Base-by-base conservation (phyloP, 1,140 invertebrate genomes). In the Homarus americanus region DNA sequence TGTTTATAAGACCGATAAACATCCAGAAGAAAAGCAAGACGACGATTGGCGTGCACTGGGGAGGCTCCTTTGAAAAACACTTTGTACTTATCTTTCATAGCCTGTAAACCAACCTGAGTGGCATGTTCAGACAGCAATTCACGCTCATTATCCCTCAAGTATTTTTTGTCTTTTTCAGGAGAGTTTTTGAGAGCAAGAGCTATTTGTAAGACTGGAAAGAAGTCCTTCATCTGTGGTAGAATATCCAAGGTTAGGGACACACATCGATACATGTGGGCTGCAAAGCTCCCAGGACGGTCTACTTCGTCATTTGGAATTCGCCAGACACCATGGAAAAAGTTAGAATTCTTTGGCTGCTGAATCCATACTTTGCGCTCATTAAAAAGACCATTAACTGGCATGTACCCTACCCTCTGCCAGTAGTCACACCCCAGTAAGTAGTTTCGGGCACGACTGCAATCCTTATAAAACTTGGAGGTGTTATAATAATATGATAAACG, bases 241-340 rank as follows among this genome's bases (percentile, higher is more conserved):
- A 99, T 96, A 93, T 98, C 96, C 94, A 98, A 95, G 0, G 98
- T 95, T 10, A 98, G 95, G 9, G 96, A 95, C 5, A 98, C 96
- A 92, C 97, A 97, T 87, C 97, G 96, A 89, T 96, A 97, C 96
- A 99, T 97, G 93, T 99, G 98, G 53, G 97, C 96, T 10, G 97
- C 96, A 94, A 99, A 98, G 93, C 97, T 97, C 20, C 98, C 98
- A 1, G 97, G 96, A 72, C 98, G 95, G 93, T 99, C 98, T 49
- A 99, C 97, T 95, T 99, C 98, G 86, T 96, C 96, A 34, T 96
- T 96, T 5, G 97, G 98, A 93, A 98, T 98, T 91, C 97, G 95
- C 98, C 98, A 99, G 17, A 93, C 92, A 10, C 93, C 93, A 95
- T 98, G 98, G 93, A 99, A 99, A 93, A 99, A 98, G 94, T 99